Evolutionary conservation across 2,888 invertebrate genomes (phyloP), one percentile per base, ranked within the genome.

Genomic region (Hydriomena furcata): DNA sequence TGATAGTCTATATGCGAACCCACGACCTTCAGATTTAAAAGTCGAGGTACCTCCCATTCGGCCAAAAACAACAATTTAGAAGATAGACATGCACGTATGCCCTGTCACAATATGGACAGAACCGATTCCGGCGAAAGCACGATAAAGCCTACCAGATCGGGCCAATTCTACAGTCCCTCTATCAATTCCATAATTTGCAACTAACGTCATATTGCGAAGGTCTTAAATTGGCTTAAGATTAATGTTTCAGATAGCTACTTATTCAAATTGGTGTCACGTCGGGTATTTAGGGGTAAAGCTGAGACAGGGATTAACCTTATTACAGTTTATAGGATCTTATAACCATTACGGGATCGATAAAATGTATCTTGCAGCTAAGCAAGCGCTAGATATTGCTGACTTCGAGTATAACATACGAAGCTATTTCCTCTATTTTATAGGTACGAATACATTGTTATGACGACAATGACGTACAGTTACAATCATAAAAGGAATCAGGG

Each of bases 191-290:
- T 17, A n/a, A n/a, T 32, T 17, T 7, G 30, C 13, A 13, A 31
- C 30, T 31, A 4, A 11, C 7, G 30, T 11, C 13, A 7, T 31
- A 31, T 10, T 7, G 30, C 40, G 13, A 8, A 35, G 27, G 28
- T 21, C 12, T 21, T 36, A 35, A 30, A 30, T 38, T 24, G 30
- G 34, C 34, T 40, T 20, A 25, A 21, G 27, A 38, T 38, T 47
- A 13, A 23, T 34, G 40, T 34, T 28, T 20, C 20, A 25, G 41
- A 41, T 37, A 37, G 10, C 23, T 41, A 41, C 40, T 35, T 47
- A 40, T 47, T 23, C 34, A 40, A 35, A 47, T 47, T 41, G 35
- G 34, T 38, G 32, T 35, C 40, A 35, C 34, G 17, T 13, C 31
- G 25, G 13, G 24, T 45, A 23, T 23, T 37, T 23, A 30, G 13